Evolutionary conservation across 2,113 vertebrate species (phyloP).

Genomic region (Gallinago jamesoni): DNA sequence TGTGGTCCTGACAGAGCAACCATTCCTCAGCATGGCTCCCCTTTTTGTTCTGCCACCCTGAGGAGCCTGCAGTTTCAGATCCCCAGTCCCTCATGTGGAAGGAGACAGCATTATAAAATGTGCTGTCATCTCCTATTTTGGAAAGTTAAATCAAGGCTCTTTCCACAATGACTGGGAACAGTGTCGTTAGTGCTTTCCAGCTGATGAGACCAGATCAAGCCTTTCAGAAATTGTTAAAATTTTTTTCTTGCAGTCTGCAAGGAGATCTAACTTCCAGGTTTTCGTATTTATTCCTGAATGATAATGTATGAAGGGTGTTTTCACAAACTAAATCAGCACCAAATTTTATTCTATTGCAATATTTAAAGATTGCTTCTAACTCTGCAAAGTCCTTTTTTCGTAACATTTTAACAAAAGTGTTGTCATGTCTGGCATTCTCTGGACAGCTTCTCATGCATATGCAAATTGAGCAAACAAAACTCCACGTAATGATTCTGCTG

Average conservation of each 20-base stretch:
- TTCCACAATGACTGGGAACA: not conserved
- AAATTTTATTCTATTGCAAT: not conserved
- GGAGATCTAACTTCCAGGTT: not conserved
- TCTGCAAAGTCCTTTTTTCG: not conserved
- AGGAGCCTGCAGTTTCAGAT: not conserved
- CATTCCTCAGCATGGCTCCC: not conserved
- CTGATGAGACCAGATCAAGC: not conserved
- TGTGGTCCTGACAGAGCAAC: not conserved
- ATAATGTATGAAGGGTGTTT: not conserved
- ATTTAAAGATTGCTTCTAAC: not conserved
- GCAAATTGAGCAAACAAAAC: slow-evolving; percentile 34
- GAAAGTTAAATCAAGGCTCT: not conserved
- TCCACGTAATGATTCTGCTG: slow-evolving; percentile 1
- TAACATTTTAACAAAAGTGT: not conserved
- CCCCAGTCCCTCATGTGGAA: not conserved
- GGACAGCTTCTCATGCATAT: slow-evolving; percentile 73
- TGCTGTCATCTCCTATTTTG: not conserved
- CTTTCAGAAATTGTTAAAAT: not conserved
- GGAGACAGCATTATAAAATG: not conserved
- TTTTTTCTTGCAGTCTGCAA: not conserved
- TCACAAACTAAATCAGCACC: not conserved
- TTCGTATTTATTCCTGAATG: not conserved
- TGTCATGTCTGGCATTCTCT: slow-evolving; percentile 28
- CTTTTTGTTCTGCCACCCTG: not conserved
- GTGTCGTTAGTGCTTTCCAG: not conserved